Percentiles rank a stretch among this genome's conserved stretches.
These are phyloP conservation scores for Drosophila barbarae DNA, from an alignment of 2,888 invertebrate species.

Conservation along the genomic window DNA sequence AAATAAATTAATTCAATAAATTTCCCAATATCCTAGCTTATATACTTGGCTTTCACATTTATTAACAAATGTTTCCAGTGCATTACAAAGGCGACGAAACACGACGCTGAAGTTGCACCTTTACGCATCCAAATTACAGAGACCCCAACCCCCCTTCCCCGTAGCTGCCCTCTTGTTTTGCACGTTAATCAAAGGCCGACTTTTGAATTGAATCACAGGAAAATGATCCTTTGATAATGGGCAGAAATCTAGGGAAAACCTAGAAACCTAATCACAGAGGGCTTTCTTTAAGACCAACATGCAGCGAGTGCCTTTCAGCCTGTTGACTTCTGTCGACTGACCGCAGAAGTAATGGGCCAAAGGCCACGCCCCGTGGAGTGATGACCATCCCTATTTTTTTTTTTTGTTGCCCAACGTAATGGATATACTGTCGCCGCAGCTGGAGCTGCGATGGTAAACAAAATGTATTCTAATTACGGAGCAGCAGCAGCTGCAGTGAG, in stretches of 20 bases:
- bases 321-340: constrained; percentile 6
- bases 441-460: constrained; percentile 30
- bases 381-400: not conserved
- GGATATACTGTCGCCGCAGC: constrained; percentile 23
- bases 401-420: not conserved
- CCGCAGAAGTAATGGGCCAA: not conserved
- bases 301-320: not conserved
- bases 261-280: not conserved
- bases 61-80: not conserved
- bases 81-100: not conserved
- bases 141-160: not conserved
- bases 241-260: not conserved
- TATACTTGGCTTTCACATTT: not conserved
- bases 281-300: not conserved
- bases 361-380: constrained; percentile 3
- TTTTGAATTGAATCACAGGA: not conserved
- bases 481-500: constrained; percentile 9
- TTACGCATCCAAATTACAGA: constrained; percentile 1
- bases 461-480: constrained; percentile 41
- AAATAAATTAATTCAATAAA: no score
- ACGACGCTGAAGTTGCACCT: constrained; percentile 7
- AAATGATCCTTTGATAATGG: not conserved
- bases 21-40: no score
- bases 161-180: not conserved
- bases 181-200: constrained; percentile 1